Percentiles rank a stretch among this genome's conserved stretches.
These are phyloP conservation scores for Catocala fraxini DNA, from an alignment of 2,888 invertebrate species.

Conservation along the genomic window DNA sequence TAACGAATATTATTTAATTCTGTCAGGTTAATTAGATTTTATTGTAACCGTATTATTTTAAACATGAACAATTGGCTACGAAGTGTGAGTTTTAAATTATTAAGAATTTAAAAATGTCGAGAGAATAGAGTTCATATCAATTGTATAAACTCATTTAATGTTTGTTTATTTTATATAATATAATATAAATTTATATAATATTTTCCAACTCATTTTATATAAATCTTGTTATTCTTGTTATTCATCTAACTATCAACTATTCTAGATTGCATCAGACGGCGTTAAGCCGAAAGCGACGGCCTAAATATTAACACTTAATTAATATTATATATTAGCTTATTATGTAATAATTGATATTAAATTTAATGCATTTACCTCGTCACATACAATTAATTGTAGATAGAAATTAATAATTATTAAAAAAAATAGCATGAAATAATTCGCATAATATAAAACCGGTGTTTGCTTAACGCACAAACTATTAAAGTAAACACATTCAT, in stretches of 20 bases:
- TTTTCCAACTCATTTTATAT: neutral
- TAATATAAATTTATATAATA: too few relatives aligned
- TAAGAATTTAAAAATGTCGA: neutral
- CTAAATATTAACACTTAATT: slow-evolving; percentile 4
- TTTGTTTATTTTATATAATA: too few relatives aligned
- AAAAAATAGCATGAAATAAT: too few relatives aligned
- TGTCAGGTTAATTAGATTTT: slow-evolving; percentile 5
- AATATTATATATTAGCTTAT: too few relatives aligned
- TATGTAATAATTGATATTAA: too few relatives aligned
- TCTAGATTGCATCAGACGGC: slow-evolving; percentile 1
- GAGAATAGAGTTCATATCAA: slow-evolving; percentile 9
- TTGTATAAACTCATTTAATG: neutral
- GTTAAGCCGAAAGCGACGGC: slow-evolving; percentile 3
- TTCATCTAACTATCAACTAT: neutral
- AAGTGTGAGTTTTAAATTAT: neutral
- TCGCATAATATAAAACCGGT: too few relatives aligned
- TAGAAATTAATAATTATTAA: too few relatives aligned
- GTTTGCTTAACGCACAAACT: too few relatives aligned
- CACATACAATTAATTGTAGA: too few relatives aligned
- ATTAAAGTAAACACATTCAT: too few relatives aligned
- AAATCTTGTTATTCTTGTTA: neutral
- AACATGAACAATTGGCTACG: slow-evolving; percentile 3
- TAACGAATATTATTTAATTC: neutral
- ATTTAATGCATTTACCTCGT: too few relatives aligned
- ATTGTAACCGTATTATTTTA: slow-evolving; percentile 5